Evolutionary conservation across 2,888 invertebrate genomes (phyloP).

Genomic region (Fissipunctia ypsillon): DNA sequence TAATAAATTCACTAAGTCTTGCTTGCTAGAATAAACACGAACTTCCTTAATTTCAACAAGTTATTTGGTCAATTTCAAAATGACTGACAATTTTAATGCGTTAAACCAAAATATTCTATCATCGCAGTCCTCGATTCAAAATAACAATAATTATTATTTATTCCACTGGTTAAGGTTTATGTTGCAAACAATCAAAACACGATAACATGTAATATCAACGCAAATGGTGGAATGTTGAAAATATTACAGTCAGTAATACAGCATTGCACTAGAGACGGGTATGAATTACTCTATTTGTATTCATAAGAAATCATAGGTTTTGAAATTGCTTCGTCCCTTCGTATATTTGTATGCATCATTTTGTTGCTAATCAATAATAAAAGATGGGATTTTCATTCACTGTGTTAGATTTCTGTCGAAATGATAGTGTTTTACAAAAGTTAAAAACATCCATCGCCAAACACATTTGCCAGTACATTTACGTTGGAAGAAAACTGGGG

Average conservation of each 20-base stretch:
- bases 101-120: too few relatives aligned
- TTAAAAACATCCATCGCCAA: neutral
- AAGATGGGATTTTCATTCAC: neutral
- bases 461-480: neutral
- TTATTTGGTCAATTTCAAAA: neutral
- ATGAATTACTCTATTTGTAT: constrained; percentile 57
- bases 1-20: neutral
- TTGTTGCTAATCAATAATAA: neutral
- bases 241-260: constrained; percentile 47
- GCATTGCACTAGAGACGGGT: constrained; percentile 40
- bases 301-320: constrained; percentile 60
- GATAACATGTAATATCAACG: constrained; percentile 24
- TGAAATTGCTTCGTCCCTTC: constrained; percentile 34
- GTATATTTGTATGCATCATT: neutral
- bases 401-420: neutral
- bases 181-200: constrained; percentile 31
- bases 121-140: neutral
- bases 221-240: constrained; percentile 27
- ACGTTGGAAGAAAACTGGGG: constrained; percentile 17
- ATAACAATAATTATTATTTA: neutral
- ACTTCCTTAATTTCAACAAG: neutral
- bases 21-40: neutral
- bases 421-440: neutral
- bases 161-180: neutral
- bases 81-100: neutral